Base-by-base conservation (phyloP, 2,113 vertebrate species). In the Brachionichthys hirsutus region DNA sequence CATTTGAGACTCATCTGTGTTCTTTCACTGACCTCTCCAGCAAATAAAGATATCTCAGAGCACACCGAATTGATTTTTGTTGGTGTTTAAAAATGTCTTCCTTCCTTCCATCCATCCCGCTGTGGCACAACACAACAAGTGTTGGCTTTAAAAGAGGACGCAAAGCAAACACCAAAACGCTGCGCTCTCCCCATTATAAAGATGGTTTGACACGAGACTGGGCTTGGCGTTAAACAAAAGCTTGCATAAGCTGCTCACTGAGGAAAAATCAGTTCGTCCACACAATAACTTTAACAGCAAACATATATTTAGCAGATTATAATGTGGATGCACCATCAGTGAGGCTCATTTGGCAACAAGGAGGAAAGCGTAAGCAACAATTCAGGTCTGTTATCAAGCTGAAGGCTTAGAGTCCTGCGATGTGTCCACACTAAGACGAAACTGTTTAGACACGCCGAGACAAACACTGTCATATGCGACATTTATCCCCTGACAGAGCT, bases 231-330 rank as follows among this genome's bases (percentile, higher is more conserved):
- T 22, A 55, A 56, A 54, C 49, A 51, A 57, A 67, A 22, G 35
- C 59, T 83, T 75, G n/a, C 55, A 54, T 56, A 68, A 58, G 54
- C 69, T 38, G 59, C 51, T 54, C 38, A 44, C 34, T 13, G 48
- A 52, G 30, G 9, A 47, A 40, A 49, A 67, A 72, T 55, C 55
- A 22, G 19, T 55, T 59, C 22, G 30, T 10, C 30, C 47, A 4
- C 62, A 50, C 57, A 67, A 42, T 16, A 54, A 38, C 20, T 47
- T 67, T 1, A 58, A 70, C 71, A 58, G 20, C 54, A 79, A 80
- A 84, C 75, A 59, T 58, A 24, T 80, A 72, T 61, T 85, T 83
- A 62, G 56, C 56, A 70, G 77, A 75, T 82, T 81, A 83, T 49
- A 82, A 24, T 9, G 77, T 12, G 53, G 34, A 53, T 51, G 46